Conservation (phyloP, 2,113 vertebrate species). For the Eulacestoma nigropectus region DNA sequence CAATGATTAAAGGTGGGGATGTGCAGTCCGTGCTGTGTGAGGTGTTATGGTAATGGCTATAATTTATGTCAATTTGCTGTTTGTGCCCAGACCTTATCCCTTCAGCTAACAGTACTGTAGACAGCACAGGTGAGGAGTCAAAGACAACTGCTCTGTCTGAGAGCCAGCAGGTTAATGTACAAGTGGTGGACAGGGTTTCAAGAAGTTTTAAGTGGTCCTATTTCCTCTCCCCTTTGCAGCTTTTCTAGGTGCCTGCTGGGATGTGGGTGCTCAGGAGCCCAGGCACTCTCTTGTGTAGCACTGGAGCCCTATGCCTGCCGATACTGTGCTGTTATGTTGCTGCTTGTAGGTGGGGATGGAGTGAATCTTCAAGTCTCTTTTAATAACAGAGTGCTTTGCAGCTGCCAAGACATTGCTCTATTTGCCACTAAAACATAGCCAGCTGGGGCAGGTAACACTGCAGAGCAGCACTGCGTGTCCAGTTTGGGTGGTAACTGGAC, state of each 20-base stretch:
- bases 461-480: neutral
- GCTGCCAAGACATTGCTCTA: neutral
- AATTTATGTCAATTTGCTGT: neutral
- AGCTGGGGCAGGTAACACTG: neutral
- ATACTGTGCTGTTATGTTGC: neutral
- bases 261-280: neutral
- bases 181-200: neutral
- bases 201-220: neutral
- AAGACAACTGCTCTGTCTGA: neutral
- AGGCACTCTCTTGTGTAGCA: neutral
- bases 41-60: neutral
- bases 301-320: neutral
- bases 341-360: neutral
- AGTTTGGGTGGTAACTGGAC: neutral
- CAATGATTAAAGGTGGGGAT: neutral
- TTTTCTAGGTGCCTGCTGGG: neutral
- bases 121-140: neutral
- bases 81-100: neutral
- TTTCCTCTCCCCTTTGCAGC: neutral
- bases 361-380: neutral
- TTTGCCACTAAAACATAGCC: neutral
- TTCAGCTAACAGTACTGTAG: neutral
- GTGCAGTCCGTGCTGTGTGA: neutral
- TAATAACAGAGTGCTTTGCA: neutral
- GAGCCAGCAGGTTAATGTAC: neutral